Conservation (phyloP, 2,888 invertebrate species). For the Rotaria magnacalcarata region DNA sequence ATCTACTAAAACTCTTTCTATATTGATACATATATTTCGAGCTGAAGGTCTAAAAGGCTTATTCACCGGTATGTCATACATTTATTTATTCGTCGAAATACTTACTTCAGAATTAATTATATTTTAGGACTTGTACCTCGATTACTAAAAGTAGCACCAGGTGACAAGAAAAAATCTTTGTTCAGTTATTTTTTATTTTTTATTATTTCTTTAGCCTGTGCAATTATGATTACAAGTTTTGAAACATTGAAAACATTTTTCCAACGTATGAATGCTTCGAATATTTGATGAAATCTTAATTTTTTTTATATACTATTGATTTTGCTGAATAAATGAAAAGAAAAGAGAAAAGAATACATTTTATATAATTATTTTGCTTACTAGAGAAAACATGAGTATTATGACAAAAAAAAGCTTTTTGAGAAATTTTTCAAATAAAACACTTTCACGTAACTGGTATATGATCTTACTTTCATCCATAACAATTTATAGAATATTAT, state of each 20-base stretch:
- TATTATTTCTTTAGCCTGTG: conserved; percentile 74
- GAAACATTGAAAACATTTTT: conserved; percentile 63
- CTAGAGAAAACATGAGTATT: too few relatives aligned
- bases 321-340: not conserved
- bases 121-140: conserved; percentile 69
- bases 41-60: conserved; percentile 9
- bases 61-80: not conserved
- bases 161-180: not conserved
- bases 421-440: too few relatives aligned
- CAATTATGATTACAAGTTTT: conserved; percentile 96
- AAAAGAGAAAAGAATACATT: not conserved
- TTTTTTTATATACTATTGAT: not conserved
- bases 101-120: not conserved
- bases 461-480: too few relatives aligned
- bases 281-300: not conserved
- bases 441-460: too few relatives aligned
- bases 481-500: too few relatives aligned
- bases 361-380: too few relatives aligned
- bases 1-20: not conserved
- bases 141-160: conserved; percentile 77
- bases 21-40: not conserved
- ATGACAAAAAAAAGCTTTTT: too few relatives aligned
- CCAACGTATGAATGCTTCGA: not conserved
- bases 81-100: not conserved
- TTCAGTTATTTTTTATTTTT: not conserved